Evolutionary conservation across 2,888 invertebrate genomes (phyloP).

Genomic region (Candidula unifasciata): DNA sequence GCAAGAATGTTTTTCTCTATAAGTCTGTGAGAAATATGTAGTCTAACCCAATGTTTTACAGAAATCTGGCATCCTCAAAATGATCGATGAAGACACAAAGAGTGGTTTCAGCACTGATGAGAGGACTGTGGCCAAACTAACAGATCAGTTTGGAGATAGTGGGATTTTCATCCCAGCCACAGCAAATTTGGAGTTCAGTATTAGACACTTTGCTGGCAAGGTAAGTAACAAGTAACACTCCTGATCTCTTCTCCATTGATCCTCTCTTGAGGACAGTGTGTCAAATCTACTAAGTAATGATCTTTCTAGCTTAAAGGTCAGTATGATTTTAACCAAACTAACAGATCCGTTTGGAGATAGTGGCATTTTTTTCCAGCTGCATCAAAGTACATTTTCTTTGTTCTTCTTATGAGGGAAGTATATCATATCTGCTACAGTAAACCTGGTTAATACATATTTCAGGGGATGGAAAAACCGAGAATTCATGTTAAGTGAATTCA

Average conservation of each 20-base stretch:
- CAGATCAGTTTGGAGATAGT: slow-evolving; percentile 34
- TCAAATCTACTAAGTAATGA: neutral
- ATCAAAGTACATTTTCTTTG: no score
- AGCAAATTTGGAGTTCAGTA: slow-evolving; percentile 58
- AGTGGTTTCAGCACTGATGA: slow-evolving; percentile 51
- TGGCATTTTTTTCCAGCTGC: no score
- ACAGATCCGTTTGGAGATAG: no score
- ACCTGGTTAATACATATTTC: no score
- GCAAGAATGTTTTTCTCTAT: neutral
- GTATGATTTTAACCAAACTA: no score
- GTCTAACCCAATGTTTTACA: neutral
- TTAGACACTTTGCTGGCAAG: slow-evolving; percentile 68
- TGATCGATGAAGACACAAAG: slow-evolving; percentile 59
- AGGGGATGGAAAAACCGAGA: no score
- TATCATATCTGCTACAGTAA: no score
- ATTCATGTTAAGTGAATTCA: no score
- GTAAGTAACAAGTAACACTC: slow-evolving; percentile 50
- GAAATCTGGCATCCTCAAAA: slow-evolving; percentile 52
- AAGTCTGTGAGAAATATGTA: neutral
- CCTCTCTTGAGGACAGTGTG: neutral
- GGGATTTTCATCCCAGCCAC: slow-evolving; percentile 51
- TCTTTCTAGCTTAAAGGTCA: no score
- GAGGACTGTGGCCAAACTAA: slow-evolving; percentile 53
- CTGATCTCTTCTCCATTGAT: neutral
- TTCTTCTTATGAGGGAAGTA: no score